Conservation (phyloP, 1,140 invertebrate species). For the Heliconius hermathena region DNA sequence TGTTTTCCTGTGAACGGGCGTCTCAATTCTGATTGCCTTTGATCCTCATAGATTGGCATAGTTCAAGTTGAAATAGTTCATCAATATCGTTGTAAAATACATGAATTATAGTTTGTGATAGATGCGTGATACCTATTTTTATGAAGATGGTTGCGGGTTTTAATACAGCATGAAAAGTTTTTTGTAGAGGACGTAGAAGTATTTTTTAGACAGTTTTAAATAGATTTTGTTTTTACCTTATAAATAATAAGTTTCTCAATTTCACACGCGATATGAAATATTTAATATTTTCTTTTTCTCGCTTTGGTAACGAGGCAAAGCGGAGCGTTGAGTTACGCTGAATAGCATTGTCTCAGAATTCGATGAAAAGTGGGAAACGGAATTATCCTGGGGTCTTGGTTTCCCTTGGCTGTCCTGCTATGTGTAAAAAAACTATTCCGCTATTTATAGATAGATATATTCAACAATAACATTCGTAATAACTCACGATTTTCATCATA, state of each 20-base stretch:
- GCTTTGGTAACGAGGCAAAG: too few relatives aligned
- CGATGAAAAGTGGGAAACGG: too few relatives aligned
- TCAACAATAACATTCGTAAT: too few relatives aligned
- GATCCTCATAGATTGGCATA: slow-evolving; percentile 18
- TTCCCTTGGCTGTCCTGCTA: background rate
- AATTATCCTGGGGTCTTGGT: background rate
- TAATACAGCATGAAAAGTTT: too few relatives aligned
- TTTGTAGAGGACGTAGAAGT: too few relatives aligned
- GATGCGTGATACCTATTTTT: background rate
- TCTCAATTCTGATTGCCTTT: slow-evolving; percentile 37
- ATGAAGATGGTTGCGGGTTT: background rate
- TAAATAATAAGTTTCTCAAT: too few relatives aligned
- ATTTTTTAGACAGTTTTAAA: too few relatives aligned
- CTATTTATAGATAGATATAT: too few relatives aligned
- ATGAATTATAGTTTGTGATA: background rate
- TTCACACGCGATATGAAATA: too few relatives aligned
- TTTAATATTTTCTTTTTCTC: too few relatives aligned
- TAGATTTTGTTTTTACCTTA: too few relatives aligned
- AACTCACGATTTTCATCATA: background rate
- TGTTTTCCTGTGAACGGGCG: slow-evolving; percentile 31
- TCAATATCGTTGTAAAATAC: slow-evolving; percentile 4
- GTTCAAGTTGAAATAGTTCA: slow-evolving; percentile 15
- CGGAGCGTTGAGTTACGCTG: background rate
- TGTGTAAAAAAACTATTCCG: background rate
- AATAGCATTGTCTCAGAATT: too few relatives aligned